Percentiles rank a stretch among this genome's conserved stretches.
Conservation (phyloP, 92 coral and sea anemone genomes). For the Parazoanthus atlanticus region DNA sequence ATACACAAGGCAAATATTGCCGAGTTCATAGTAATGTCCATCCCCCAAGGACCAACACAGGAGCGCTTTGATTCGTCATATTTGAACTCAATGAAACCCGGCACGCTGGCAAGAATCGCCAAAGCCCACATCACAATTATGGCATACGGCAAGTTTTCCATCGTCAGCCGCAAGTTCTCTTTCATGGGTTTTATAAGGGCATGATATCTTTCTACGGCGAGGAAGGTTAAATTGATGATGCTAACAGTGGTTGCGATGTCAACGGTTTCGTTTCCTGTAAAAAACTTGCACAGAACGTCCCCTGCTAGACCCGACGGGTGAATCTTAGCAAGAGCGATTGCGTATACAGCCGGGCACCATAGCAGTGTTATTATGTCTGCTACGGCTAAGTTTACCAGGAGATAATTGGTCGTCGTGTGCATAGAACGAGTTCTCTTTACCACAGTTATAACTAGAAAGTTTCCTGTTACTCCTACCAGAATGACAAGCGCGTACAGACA, state of each 20-base stretch:
- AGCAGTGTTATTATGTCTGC: slow-evolving; percentile 20
- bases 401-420: slow-evolving; percentile 35
- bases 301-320: slow-evolving; percentile 39
- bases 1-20: slow-evolving; percentile 30
- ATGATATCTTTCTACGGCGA: slow-evolving; percentile 39
- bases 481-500: not conserved
- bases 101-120: slow-evolving; percentile 3
- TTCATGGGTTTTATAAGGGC: slow-evolving; percentile 29
- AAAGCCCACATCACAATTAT: not conserved
- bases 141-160: slow-evolving; percentile 10
- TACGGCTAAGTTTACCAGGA: slow-evolving; percentile 21
- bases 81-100: slow-evolving; percentile 26
- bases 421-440: slow-evolving; percentile 25
- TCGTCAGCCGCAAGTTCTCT: not conserved
- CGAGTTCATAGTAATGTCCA: not conserved
- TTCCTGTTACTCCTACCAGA: slow-evolving; percentile 15
- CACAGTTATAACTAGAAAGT: slow-evolving; percentile 7
- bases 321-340: slow-evolving; percentile 11
- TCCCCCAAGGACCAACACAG: slow-evolving; percentile 32
- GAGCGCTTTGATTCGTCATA: slow-evolving; percentile 12
- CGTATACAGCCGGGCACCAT: slow-evolving; percentile 26
- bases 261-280: slow-evolving; percentile 37
- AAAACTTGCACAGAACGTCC: slow-evolving; percentile 15
- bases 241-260: slow-evolving; percentile 32
- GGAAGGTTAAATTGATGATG: slow-evolving; percentile 27